These are phyloP conservation scores for Eira barbara DNA, from an alignment of 2,113 vertebrate genomes.

Conservation along the genomic window DNA sequence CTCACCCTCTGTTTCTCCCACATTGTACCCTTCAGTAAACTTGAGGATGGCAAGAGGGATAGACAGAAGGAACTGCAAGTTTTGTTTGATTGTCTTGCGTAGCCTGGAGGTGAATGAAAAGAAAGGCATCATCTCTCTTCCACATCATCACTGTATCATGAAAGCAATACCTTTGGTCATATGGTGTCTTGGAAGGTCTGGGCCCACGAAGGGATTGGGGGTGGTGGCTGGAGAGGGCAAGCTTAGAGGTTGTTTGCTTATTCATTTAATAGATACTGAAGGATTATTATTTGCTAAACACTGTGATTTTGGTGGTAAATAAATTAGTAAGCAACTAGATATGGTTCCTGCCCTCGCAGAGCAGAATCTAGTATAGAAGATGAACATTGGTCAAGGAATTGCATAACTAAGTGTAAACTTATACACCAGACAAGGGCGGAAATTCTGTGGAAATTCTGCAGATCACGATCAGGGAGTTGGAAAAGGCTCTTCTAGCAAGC, in stretches of 20 bases:
- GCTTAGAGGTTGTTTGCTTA: background rate
- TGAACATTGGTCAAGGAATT: background rate
- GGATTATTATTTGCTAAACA: background rate
- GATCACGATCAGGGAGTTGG: background rate
- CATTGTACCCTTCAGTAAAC: background rate
- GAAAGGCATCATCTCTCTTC: background rate
- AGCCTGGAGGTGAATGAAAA: background rate
- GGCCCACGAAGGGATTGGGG: background rate
- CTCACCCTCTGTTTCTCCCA: background rate
- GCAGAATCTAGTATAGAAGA: background rate
- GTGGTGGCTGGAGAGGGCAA: background rate
- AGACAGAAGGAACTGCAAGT: background rate
- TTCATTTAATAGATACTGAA: background rate
- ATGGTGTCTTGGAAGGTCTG: background rate
- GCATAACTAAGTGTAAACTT: background rate
- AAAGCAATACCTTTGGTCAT: background rate
- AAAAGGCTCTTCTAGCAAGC: background rate
- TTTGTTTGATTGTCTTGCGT: background rate
- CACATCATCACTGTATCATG: background rate
- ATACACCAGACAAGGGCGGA: background rate
- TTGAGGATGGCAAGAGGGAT: background rate
- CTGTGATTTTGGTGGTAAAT: background rate
- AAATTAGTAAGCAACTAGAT: background rate
- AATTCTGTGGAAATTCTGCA: background rate
- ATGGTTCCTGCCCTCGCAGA: background rate